phyloP scores from a whole-genome alignment of 2,888 invertebrate species.

The Slavum lentiscoides region DNA sequence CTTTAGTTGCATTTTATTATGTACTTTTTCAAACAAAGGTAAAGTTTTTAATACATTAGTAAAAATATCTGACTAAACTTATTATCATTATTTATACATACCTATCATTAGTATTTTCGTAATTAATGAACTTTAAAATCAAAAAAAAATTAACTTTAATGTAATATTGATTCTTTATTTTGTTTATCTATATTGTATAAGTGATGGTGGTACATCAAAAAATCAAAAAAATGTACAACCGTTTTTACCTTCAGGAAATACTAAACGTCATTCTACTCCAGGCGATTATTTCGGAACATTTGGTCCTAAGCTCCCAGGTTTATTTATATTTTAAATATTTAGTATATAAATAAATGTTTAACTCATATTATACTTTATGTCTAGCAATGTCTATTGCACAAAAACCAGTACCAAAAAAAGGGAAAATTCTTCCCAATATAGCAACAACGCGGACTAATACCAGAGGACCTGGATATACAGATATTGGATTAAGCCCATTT shows the following conservation, averaged over 20 bases:
- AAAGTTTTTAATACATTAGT: no score
- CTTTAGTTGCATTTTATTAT: no score
- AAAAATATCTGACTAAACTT: no score
- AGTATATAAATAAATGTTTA: neutral
- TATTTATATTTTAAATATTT: neutral
- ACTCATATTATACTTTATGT: neutral
- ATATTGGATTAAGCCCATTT: constrained; percentile 63
- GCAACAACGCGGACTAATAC: neutral
- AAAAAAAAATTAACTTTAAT: no score
- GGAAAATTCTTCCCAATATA: neutral
- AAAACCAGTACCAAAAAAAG: neutral
- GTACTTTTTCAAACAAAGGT: no score
- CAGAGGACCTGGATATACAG: constrained; percentile 63
- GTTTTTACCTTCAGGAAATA: constrained; percentile 59
- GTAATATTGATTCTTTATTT: no score
- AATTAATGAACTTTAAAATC: no score
- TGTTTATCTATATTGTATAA: neutral
- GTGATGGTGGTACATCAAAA: neutral
- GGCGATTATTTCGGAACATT: constrained; percentile 65
- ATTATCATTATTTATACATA: no score
- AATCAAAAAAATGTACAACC: constrained; percentile 54
- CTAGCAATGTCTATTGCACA: constrained; percentile 3
- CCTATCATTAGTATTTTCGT: no score
- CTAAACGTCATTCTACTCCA: constrained; percentile 62
- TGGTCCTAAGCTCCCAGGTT: constrained; percentile 57